Conservation (phyloP, 2,113 vertebrate species). For the Nicator chloris region DNA sequence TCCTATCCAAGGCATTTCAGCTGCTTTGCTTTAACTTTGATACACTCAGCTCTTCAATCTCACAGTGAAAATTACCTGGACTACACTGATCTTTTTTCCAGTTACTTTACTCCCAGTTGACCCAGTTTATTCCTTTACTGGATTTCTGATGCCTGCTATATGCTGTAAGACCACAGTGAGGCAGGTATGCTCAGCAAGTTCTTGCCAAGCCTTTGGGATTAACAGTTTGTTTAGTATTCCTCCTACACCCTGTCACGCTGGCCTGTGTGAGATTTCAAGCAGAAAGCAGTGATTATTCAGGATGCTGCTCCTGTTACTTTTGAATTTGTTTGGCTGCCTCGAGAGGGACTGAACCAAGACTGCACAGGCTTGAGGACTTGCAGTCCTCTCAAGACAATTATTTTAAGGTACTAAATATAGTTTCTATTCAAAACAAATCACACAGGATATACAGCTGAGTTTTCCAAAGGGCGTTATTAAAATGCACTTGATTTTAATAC, state of each 20-base stretch:
- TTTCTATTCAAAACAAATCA: not conserved
- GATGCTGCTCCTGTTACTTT: slow-evolving; percentile 12
- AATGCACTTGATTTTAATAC: not conserved
- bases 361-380: not conserved
- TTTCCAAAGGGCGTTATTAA: not conserved
- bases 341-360: not conserved
- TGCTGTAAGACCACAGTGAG: slow-evolving; percentile 10
- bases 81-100: rapidly evolving
- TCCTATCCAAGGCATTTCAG: not conserved
- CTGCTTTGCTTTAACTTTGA: not conserved
- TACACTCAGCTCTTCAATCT: not conserved
- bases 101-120: not conserved
- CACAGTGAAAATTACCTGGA: not conserved
- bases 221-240: slow-evolving; percentile 57
- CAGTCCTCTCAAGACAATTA: not conserved
- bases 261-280: not conserved
- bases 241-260: not conserved
- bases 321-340: not conserved
- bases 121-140: not conserved
- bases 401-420: not conserved
- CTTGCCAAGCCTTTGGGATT: slow-evolving; percentile 21
- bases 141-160: not conserved
- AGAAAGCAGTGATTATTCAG: slow-evolving; percentile 20
- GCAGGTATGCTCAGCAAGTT: slow-evolving; percentile 1
- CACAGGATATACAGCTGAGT: not conserved